These are phyloP conservation scores for Macrobrachium nipponense DNA, from an alignment of 1,140 invertebrate species.

Conservation along the genomic window DNA sequence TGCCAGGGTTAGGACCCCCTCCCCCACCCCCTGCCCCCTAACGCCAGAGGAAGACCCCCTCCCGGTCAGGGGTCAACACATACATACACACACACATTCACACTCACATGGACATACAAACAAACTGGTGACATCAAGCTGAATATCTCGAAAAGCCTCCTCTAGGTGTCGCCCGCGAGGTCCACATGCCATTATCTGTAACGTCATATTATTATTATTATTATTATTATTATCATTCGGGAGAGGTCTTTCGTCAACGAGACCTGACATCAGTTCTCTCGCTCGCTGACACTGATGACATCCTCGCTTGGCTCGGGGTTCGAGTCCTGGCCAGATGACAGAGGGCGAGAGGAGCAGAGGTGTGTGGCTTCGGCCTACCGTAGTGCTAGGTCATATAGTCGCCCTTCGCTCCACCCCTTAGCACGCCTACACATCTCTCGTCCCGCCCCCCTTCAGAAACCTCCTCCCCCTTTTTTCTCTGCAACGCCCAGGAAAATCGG, in stretches of 20 bases:
- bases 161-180: too few relatives aligned
- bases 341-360: not conserved
- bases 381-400: not conserved
- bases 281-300: too few relatives aligned
- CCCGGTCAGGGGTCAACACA: constrained; percentile 15
- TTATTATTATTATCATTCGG: too few relatives aligned
- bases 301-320: too few relatives aligned
- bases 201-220: too few relatives aligned
- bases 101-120: not conserved
- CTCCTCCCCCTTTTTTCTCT: not conserved
- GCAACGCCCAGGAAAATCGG: not conserved
- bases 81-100: not conserved
- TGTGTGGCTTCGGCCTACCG: not conserved
- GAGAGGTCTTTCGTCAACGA: too few relatives aligned
- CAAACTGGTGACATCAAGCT: not conserved
- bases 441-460: constrained; percentile 4
- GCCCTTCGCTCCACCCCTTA: not conserved
- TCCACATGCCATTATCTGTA: too few relatives aligned
- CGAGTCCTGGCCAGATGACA: too few relatives aligned
- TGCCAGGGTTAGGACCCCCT: constrained; percentile 1
- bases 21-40: not conserved
- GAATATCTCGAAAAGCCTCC: not conserved
- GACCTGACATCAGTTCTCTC: too few relatives aligned
- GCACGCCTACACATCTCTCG: not conserved
- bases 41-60: not conserved